Evolutionary conservation across 2,113 vertebrate genomes (phyloP).

Genomic region (Poeciliopsis retropinna): DNA sequence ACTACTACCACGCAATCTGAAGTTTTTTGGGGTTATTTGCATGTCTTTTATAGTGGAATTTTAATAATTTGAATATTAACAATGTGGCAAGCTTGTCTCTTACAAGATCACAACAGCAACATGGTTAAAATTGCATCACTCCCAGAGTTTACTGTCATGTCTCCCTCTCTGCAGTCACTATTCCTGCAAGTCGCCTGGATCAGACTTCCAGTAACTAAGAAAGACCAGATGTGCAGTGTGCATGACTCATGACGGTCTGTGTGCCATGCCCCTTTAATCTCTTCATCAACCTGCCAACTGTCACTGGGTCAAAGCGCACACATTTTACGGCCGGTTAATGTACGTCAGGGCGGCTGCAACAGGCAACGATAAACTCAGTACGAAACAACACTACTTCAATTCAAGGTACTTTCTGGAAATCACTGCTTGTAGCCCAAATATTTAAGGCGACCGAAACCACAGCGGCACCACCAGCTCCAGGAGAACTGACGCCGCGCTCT

Average conservation of each 20-base stretch:
- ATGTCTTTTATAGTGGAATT: too few relatives aligned
- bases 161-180: constrained; percentile 1
- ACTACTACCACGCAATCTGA: too few relatives aligned
- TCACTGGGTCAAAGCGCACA: constrained; percentile 45
- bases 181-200: neutral
- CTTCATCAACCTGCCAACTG: constrained; percentile 58
- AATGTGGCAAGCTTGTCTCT: too few relatives aligned
- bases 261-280: constrained; percentile 63
- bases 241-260: constrained; percentile 51
- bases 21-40: too few relatives aligned
- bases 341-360: neutral
- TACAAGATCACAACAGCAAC: too few relatives aligned
- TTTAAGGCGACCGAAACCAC: too few relatives aligned
- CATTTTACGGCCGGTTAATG: neutral
- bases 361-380: constrained; percentile 15
- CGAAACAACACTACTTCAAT: too few relatives aligned
- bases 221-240: constrained; percentile 58
- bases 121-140: neutral
- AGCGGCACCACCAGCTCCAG: too few relatives aligned
- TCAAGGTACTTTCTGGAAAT: too few relatives aligned
- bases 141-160: neutral
- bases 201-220: constrained; percentile 42
- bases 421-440: too few relatives aligned
- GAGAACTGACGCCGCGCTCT: too few relatives aligned
- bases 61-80: too few relatives aligned